Evolutionary conservation across 2,113 vertebrate species (phyloP).

Genomic region (Ceyx margarethae): DNA sequence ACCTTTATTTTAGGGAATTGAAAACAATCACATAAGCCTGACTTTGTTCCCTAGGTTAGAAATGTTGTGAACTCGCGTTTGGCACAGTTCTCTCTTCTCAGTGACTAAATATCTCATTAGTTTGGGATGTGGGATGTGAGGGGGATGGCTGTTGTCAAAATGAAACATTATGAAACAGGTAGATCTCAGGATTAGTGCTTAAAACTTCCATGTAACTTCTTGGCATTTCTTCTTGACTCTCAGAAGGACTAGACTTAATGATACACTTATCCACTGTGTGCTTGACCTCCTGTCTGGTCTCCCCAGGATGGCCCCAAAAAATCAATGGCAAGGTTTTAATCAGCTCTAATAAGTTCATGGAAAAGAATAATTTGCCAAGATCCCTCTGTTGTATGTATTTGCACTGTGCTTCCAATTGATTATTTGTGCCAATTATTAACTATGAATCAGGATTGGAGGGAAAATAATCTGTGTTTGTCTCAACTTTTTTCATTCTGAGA

Average conservation of each 20-base stretch:
- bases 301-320: neutral
- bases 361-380: neutral
- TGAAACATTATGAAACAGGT: conserved; percentile 16
- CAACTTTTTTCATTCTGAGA: neutral
- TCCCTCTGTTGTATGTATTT: neutral
- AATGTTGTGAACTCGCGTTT: neutral
- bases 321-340: conserved; percentile 39
- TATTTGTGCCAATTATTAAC: conserved; percentile 49
- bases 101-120: conserved; percentile 46
- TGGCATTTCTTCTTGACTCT: neutral
- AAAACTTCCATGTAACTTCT: neutral
- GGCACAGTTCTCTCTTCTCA: neutral
- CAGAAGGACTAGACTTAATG: conserved; percentile 11
- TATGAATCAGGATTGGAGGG: neutral
- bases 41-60: neutral
- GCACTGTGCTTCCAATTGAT: neutral
- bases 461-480: conserved; percentile 12
- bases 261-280: neutral
- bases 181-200: neutral
- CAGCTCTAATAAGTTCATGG: neutral
- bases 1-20: neutral
- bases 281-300: conserved; percentile 19
- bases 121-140: conserved; percentile 10
- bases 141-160: conserved; percentile 26
- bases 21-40: neutral